These are phyloP conservation scores for Camponotus floridanus DNA, from an alignment of 1,140 invertebrate genomes.

Conservation along the genomic window DNA sequence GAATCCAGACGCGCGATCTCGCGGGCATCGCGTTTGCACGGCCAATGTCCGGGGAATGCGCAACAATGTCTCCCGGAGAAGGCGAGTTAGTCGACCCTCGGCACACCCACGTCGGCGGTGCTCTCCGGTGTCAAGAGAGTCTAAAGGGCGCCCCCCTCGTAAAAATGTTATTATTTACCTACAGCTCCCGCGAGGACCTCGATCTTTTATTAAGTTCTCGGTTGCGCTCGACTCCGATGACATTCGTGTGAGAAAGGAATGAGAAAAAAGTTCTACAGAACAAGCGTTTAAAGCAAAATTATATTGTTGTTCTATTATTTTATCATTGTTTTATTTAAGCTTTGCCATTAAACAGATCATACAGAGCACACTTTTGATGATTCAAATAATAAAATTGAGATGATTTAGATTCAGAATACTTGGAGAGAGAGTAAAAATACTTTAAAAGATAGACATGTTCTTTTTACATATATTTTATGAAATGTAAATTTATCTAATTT, in stretches of 20 bases:
- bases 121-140: conserved; percentile 65
- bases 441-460: too few relatives aligned
- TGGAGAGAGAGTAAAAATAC: too few relatives aligned
- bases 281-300: not conserved
- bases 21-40: conserved; percentile 56
- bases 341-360: not conserved
- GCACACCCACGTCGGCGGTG: conserved; percentile 63
- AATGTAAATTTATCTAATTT: not conserved
- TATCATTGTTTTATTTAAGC: not conserved
- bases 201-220: conserved; percentile 63
- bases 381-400: too few relatives aligned
- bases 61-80: conserved; percentile 67
- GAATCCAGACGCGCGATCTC: conserved; percentile 62
- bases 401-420: too few relatives aligned
- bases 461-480: not conserved
- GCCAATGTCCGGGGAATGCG: conserved; percentile 65
- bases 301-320: not conserved
- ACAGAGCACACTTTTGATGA: not conserved
- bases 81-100: conserved; percentile 26
- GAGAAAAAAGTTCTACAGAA: not conserved
- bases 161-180: conserved; percentile 73
- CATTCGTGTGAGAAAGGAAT: not conserved
- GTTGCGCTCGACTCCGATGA: conserved; percentile 30
- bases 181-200: not conserved
- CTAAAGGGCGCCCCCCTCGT: conserved; percentile 63